Conservation (phyloP, 2,113 vertebrate genomes). For the Equus przewalskii region DNA sequence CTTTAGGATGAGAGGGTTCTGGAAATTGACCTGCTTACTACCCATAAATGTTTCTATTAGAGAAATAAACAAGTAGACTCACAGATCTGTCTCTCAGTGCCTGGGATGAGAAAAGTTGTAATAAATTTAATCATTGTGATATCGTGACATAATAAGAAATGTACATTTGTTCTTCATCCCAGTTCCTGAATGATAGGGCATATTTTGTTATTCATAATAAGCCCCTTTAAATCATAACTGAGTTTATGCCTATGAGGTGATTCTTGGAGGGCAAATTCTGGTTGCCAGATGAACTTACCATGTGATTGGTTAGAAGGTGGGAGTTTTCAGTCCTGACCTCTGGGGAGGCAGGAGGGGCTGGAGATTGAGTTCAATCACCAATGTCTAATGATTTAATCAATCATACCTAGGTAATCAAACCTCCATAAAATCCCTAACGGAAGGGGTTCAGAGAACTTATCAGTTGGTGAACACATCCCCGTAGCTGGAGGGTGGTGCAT, state of each 20-base stretch:
- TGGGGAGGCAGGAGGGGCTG: not conserved
- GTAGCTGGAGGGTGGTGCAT: not conserved
- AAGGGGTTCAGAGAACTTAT: not conserved
- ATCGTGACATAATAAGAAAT: not conserved
- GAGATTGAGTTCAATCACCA: not conserved
- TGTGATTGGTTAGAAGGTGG: not conserved
- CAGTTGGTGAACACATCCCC: not conserved
- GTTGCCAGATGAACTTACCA: not conserved
- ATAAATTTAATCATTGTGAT: not conserved
- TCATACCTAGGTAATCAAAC: not conserved
- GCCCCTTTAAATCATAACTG: not conserved
- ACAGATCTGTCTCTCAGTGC: not conserved
- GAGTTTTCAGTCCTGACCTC: not conserved
- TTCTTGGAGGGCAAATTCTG: not conserved
- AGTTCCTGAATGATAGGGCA: not conserved
- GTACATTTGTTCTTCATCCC: not conserved
- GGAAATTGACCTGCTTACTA: not conserved
- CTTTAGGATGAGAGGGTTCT: not conserved
- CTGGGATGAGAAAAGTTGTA: not conserved
- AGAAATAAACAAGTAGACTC: not conserved
- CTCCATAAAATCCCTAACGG: not conserved
- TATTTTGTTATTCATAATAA: not conserved
- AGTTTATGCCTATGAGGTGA: not conserved
- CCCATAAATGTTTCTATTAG: conserved; percentile 16
- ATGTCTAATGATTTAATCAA: not conserved